Conservation (phyloP, 1,140 invertebrate genomes). For the Cyclina sinensis region DNA sequence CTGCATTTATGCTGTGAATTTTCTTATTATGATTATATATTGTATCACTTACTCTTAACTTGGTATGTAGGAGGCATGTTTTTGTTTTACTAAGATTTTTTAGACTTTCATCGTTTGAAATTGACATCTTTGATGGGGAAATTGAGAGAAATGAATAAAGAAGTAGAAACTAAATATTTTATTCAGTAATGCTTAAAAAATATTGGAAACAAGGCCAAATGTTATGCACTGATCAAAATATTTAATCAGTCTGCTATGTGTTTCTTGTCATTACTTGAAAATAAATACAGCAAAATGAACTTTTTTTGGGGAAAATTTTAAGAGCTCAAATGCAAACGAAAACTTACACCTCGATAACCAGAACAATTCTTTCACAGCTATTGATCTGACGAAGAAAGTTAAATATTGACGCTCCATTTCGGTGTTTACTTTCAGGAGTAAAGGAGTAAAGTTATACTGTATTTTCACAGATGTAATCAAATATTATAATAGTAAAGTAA, state of each 20-base stretch:
- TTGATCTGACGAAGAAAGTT: slow-evolving; percentile 4
- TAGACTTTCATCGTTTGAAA: no score
- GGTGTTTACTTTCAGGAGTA: slow-evolving; percentile 1
- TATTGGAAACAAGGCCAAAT: no score
- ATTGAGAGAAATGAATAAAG: no score
- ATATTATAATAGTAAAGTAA: slow-evolving; percentile 7
- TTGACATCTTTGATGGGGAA: no score
- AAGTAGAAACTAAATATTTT: no score
- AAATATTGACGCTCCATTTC: slow-evolving; percentile 45
- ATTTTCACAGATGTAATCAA: slow-evolving; percentile 42
- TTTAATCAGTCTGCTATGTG: neutral
- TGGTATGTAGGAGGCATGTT: no score
- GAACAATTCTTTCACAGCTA: slow-evolving; percentile 22
- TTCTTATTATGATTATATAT: no score
- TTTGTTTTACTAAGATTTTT: no score
- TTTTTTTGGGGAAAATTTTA: neutral
- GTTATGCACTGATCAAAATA: no score
- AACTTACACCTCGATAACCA: neutral
- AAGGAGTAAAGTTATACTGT: slow-evolving; percentile 40
- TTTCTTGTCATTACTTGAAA: slow-evolving; percentile 5
- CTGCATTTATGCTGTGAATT: no score
- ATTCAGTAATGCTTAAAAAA: no score
- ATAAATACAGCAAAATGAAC: neutral
- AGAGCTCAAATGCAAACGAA: neutral
- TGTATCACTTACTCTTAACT: no score